Evolutionary conservation across 2,113 vertebrate genomes (phyloP).

Genomic region (Nyctereutes procyonoides): DNA sequence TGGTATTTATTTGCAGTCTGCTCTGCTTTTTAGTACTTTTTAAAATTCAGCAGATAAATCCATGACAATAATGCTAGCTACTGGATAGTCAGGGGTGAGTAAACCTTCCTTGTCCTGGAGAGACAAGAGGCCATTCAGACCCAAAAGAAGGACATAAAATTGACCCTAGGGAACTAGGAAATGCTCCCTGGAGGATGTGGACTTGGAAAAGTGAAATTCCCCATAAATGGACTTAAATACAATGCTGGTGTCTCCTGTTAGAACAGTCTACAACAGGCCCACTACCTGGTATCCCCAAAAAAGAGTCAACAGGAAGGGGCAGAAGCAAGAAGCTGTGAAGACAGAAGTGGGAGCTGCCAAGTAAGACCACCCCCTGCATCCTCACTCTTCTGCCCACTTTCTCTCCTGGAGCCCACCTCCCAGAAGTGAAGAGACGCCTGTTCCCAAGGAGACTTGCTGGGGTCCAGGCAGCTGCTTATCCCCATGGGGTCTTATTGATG

Average conservation of each 20-base stretch:
- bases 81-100: neutral
- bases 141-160: neutral
- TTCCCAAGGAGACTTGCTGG: neutral
- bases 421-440: accelerated
- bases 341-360: neutral
- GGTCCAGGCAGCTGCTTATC: neutral
- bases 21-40: neutral
- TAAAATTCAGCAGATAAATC: neutral
- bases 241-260: neutral
- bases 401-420: neutral
- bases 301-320: neutral
- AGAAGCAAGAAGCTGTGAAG: neutral
- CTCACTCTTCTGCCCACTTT: neutral
- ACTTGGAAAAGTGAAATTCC: neutral
- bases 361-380: neutral
- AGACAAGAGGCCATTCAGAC: neutral
- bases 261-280: neutral
- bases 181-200: neutral
- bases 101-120: neutral
- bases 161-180: too few relatives aligned
- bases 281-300: neutral
- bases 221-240: neutral
- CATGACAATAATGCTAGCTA: neutral
- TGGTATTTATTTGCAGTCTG: neutral
- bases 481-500: accelerated